These are phyloP conservation scores for Gyps fulvus DNA, from an alignment of 2,113 vertebrate species.

Conservation along the genomic window DNA sequence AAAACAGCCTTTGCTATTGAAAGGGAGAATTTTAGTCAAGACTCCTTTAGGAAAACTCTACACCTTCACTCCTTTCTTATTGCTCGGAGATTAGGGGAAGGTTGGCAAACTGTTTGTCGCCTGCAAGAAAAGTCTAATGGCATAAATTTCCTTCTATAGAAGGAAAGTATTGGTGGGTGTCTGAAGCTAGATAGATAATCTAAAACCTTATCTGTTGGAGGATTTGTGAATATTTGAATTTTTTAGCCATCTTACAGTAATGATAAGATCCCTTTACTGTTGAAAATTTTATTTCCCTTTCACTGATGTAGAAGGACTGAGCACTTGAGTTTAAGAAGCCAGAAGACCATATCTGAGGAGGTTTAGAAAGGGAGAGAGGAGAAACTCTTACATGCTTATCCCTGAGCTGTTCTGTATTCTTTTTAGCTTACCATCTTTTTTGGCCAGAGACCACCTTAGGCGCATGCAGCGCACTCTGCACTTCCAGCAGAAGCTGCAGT, in stretches of 20 bases:
- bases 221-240: background rate
- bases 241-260: background rate
- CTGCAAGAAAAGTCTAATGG: background rate
- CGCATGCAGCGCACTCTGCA: accelerated
- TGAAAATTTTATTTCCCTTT: background rate
- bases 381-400: background rate
- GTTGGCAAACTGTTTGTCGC: background rate
- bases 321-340: background rate
- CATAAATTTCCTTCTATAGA: background rate
- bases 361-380: background rate
- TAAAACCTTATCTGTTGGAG: background rate
- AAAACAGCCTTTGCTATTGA: background rate
- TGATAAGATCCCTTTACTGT: background rate
- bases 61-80: background rate
- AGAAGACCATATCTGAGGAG: background rate
- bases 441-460: background rate
- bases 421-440: background rate
- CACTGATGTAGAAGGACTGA: background rate
- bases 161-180: background rate
- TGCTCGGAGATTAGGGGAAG: background rate
- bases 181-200: background rate
- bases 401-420: background rate
- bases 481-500: background rate
- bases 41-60: background rate
- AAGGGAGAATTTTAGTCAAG: background rate